Evolutionary conservation across 2,797 vertebrate species (phyloP), one percentile per base, ranked within the genome.

Genomic region (Amblyopsis hoosieri): DNA sequence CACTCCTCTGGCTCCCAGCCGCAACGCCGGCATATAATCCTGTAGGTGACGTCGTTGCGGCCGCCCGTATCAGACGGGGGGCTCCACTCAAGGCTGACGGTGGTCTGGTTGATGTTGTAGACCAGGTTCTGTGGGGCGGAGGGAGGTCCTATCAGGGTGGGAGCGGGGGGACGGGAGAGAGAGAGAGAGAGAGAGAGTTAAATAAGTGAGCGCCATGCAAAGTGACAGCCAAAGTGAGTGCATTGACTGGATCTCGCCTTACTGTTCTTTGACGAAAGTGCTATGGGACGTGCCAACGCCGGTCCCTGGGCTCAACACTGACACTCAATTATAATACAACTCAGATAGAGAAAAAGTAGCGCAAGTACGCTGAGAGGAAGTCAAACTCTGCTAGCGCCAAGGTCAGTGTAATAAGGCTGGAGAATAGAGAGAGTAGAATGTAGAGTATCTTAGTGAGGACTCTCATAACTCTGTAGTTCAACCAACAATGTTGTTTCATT

Each of bases 31-130:
- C 97, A 99, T 66, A 96, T 71, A 66, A 98, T 91, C 82, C 97
- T 90, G 92, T 98, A 99, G 81, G 95, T 98, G 83, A 98, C 96
- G 10, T 99, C 97, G 0, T 93, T 95, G 57, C 97, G 95, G 67
- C 97, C 97, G 0, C 97, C 97, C 0, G 93, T 94, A 89, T 99
- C 97, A 0, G 96, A 96, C 10, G 97, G 97, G 37, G 96, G 97
- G 83, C 91, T 94, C 97, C 97, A 99, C 86, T 99, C 97, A 85
- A 99, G 91, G 88, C 91, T 95, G 52, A 99, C 95, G 0, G 95
- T 96, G 79, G 97, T 99, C 91, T 99, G 97, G 92, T 99, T 99
- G 93, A 98, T 99, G 90, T 98, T 99, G 93, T 97, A 99, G 89
- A 99, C 96, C 81, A 99, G 94, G 90, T 99, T 98, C 90, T 99